phyloP scores from a whole-genome alignment of 2,888 invertebrate genomes.

The Diarsia mendica region DNA sequence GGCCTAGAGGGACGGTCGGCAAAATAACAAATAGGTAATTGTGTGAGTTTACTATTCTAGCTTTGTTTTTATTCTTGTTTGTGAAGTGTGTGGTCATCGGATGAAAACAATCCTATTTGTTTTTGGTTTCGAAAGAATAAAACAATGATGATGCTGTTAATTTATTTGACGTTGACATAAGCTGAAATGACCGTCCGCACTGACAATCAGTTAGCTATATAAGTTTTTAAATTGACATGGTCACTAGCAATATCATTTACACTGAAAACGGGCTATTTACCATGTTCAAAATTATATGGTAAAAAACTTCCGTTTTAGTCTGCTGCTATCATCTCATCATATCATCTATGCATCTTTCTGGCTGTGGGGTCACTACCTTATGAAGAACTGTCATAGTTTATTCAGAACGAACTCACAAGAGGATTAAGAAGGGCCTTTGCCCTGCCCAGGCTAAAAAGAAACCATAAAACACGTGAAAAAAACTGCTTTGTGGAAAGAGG shows the following conservation, averaged over 20 bases:
- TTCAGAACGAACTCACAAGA: neutral
- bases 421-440: too few relatives aligned
- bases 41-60: slow-evolving; percentile 40
- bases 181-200: neutral
- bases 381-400: neutral
- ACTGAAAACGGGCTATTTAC: too few relatives aligned
- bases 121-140: neutral
- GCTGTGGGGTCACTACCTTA: too few relatives aligned
- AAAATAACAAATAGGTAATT: slow-evolving; percentile 50
- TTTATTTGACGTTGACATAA: neutral
- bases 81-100: slow-evolving; percentile 21
- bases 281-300: too few relatives aligned
- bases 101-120: slow-evolving; percentile 2
- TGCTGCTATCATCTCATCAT: neutral
- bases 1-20: slow-evolving; percentile 33
- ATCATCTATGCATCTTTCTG: too few relatives aligned
- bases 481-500: neutral
- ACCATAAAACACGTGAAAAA: neutral
- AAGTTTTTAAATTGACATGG: too few relatives aligned
- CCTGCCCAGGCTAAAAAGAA: neutral
- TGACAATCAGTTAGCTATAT: too few relatives aligned
- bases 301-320: too few relatives aligned
- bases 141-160: neutral
- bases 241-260: too few relatives aligned
- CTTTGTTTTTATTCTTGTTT: neutral